Evolutionary conservation across 2,113 vertebrate species (phyloP), one percentile per base, ranked within the genome.

Genomic region (Circaetus gallicus): DNA sequence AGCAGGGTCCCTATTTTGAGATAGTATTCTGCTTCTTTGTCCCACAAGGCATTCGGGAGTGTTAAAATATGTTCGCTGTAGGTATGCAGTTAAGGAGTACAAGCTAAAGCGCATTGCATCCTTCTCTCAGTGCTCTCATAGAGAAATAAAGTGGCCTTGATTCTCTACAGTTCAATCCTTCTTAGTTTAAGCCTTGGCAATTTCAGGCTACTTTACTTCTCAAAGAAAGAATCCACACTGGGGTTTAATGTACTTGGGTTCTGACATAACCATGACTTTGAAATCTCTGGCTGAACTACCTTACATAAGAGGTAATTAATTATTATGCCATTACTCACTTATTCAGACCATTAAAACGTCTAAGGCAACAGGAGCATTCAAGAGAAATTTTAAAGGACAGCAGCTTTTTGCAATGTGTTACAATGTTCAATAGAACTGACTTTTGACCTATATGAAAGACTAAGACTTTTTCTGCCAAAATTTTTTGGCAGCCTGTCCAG

Each of bases 241-340:
- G 71, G 85, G 62, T 77, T 97, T 95, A 94, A 91, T 20, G 70
- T 89, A 91, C 91, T 93, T 80, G 58, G 28, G 53, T 86, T 93
- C 82, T 91, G 82, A 95, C 90, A 97, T 56, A 92, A 95, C 42
- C 53, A 40, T 59, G 85, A 93, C 95, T 92, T 95, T 78, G 85
- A 96, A 94, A 95, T 83, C 63, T 86, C 67, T 93, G 63, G 36
- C 36, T 92, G 80, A 95, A 95, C 94, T 86, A 86, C 58, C 79
- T 77, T 96, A 93, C 72, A 89, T 70, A 90, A 95, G 88, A 95
- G 59, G 90, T 92, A 96, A 95, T 96, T 96, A 86, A 92, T 95
- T 97, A 94, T 86, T 88, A 88, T 90, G 71, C 88, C 79, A 83
- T 95, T 96, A 92, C 72, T 96, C 82, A 87, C 73, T 91, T 95